Evolutionary conservation across 1,140 invertebrate species (phyloP).

Genomic region (Apolygus lucorum): DNA sequence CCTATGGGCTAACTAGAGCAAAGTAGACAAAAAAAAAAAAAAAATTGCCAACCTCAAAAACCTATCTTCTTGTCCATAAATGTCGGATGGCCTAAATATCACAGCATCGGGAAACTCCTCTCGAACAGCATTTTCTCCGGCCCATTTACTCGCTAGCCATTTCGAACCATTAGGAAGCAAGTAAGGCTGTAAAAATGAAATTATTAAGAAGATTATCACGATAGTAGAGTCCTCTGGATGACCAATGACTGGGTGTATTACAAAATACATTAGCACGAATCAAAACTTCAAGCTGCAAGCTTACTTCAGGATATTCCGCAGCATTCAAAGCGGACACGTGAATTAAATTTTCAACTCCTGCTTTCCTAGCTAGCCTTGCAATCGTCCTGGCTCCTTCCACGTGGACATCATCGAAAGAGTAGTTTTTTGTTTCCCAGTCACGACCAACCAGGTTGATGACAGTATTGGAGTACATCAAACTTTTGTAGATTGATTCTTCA

Average conservation of each 20-base stretch:
- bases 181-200: conserved; percentile 38
- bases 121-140: conserved; percentile 76
- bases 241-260: too few species aligned
- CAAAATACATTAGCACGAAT: too few species aligned
- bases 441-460: conserved; percentile 92
- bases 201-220: too few species aligned
- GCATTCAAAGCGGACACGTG: conserved; percentile 75
- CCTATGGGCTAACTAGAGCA: too few species aligned
- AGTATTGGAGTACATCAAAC: conserved; percentile 91
- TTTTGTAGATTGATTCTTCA: conserved; percentile 78
- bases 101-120: conserved; percentile 94
- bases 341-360: conserved; percentile 74
- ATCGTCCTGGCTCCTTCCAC: conserved; percentile 61
- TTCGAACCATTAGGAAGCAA: conserved; percentile 52
- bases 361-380: conserved; percentile 63
- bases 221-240: too few species aligned
- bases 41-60: conserved; percentile 65
- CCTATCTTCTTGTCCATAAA: conserved; percentile 81
- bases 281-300: too few species aligned
- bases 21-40: too few species aligned
- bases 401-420: conserved; percentile 70
- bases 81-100: conserved; percentile 81
- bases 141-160: conserved; percentile 63
- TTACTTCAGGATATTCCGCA: conserved; percentile 50
- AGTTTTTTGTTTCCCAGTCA: conserved; percentile 88